Conservation (phyloP, 2,888 invertebrate species). For the Altica lythri region DNA sequence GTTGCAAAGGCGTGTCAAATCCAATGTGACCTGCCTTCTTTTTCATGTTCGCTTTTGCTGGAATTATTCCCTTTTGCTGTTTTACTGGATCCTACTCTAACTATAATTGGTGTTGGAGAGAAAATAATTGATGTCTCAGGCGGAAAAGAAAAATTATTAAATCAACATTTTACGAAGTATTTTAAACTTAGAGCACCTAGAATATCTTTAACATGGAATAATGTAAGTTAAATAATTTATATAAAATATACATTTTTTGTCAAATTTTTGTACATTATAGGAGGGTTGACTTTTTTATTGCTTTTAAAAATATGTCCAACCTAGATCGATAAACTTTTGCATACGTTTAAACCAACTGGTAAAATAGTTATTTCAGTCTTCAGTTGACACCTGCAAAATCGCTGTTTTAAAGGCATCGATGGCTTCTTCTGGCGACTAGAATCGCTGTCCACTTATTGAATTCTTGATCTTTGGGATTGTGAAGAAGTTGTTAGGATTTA, state of each 20-base stretch:
- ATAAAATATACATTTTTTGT: neutral
- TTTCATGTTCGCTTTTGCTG: conserved; percentile 73
- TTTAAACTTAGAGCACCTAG: conserved; percentile 81
- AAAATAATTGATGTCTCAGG: conserved; percentile 75
- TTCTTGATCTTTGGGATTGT: no score
- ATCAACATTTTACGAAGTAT: conserved; percentile 69
- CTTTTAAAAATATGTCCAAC: no score
- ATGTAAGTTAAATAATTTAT: conserved; percentile 61
- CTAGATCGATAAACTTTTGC: no score
- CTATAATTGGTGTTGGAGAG: conserved; percentile 77
- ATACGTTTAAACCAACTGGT: no score
- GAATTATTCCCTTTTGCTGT: conserved; percentile 89
- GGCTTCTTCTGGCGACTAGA: no score
- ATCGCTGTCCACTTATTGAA: no score
- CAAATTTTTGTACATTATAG: neutral
- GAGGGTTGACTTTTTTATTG: no score
- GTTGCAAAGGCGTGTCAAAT: conserved; percentile 47
- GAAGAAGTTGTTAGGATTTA: no score
- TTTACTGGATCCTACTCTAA: conserved; percentile 76
- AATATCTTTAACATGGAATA: conserved; percentile 82
- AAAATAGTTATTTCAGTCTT: no score
- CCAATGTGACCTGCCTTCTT: conserved; percentile 60
- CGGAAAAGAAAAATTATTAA: conserved; percentile 61
- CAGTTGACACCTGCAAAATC: no score
- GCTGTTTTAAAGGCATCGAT: no score